Evolutionary conservation across 2,113 vertebrate genomes (phyloP).

Genomic region (Phycodurus eques): DNA sequence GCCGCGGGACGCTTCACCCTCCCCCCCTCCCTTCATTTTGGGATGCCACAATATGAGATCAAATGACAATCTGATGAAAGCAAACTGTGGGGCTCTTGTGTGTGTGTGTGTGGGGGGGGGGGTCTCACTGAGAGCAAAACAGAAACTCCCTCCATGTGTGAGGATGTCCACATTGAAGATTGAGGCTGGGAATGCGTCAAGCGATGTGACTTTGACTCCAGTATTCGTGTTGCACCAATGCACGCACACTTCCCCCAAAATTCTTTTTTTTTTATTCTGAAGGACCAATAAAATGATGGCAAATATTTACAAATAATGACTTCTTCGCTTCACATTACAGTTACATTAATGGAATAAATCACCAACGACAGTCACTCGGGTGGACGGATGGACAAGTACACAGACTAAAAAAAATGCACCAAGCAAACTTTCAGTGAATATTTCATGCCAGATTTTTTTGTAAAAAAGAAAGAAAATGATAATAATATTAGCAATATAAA

Average conservation of each 20-base stretch:
- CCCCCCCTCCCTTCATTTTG: constrained; percentile 2
- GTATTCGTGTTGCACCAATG: constrained; percentile 11
- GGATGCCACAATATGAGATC: constrained; percentile 18
- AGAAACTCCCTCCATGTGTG: constrained; percentile 12
- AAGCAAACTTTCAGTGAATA: constrained; percentile 86
- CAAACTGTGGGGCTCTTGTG: neutral
- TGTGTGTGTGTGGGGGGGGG: constrained; percentile 3
- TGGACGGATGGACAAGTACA: constrained; percentile 85
- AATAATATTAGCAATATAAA: constrained; percentile 65
- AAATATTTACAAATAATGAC: constrained; percentile 99
- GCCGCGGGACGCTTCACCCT: constrained; percentile 53
- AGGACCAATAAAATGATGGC: constrained; percentile 99
- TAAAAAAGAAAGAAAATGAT: constrained; percentile 52
- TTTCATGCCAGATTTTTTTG: constrained; percentile 74
- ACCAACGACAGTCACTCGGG: constrained; percentile 98
- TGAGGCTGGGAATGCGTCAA: constrained; percentile 8
- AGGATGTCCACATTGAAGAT: constrained; percentile 1
- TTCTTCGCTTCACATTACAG: constrained; percentile 92
- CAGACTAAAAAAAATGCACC: constrained; percentile 87
- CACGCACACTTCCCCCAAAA: constrained; percentile 83
- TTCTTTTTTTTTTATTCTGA: constrained; percentile 94
- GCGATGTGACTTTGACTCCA: constrained; percentile 21
- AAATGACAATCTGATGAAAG: constrained; percentile 26
- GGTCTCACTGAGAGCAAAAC: constrained; percentile 17
- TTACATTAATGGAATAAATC: constrained; percentile 94